Evolutionary conservation across 2,888 invertebrate genomes (phyloP).

Genomic region (Tolmerus cingulatus): DNA sequence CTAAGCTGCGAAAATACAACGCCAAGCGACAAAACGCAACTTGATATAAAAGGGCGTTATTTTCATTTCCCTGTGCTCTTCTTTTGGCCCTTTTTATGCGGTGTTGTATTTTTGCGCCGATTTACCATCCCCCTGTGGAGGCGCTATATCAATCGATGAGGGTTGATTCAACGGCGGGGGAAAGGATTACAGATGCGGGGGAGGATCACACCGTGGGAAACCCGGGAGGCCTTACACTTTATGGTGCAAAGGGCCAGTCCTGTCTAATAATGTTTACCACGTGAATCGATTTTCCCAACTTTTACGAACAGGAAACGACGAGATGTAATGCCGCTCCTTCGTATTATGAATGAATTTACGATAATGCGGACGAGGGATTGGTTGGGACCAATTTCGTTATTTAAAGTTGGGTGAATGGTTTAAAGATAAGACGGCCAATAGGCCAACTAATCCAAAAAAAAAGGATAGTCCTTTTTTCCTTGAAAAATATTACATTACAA

Average conservation of each 20-base stretch:
- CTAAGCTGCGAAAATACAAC: neutral
- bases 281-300: neutral
- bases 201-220: neutral
- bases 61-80: neutral
- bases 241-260: neutral
- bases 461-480: neutral
- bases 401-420: neutral
- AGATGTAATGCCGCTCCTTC: neutral
- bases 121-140: neutral
- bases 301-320: neutral
- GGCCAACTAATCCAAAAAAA: neutral
- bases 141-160: constrained; percentile 1
- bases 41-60: neutral
- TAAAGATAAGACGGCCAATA: neutral
- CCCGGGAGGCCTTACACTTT: neutral
- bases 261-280: neutral
- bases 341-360: neutral
- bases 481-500: neutral
- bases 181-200: neutral
- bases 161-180: neutral
- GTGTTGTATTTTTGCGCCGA: neutral
- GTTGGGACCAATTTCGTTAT: neutral
- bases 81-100: neutral
- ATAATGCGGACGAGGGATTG: neutral
- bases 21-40: neutral